Base-by-base conservation (phyloP, 2,888 invertebrate genomes). In the Eustalomyia histrio region DNA sequence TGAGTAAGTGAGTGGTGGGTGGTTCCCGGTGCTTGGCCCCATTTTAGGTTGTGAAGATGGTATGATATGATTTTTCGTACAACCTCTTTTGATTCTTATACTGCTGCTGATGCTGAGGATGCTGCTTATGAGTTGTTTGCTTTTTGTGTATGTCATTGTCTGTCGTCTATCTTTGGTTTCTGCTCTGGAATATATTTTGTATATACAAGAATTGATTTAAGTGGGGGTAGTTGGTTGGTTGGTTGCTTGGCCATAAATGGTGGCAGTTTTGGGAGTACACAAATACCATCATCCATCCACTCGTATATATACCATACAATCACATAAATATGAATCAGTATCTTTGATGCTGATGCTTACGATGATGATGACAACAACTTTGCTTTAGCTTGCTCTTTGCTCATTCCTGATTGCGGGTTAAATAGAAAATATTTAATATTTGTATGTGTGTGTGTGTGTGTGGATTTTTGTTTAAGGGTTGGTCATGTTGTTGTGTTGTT, bases 61-160 rank as follows among this genome's bases (percentile, higher is more conserved):
- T 53, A 68, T 53, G 58, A 63, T 50, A 63, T 80, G 33, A 72
- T 12, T 80, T 76, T 76, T 74, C 71, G 69, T 80, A 67, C 75
- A 80, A 63, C 82, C 74, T 83, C 83, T 81, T 83, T 78, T 80
- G 80, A 79, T 79, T 61, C 64, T 67, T 80, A 63, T 84, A 80
- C 82, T 78, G 81, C 78, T 84, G 83, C 69, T 85, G 85, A 85
- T 81, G 80, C 24, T 24, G 24, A 65, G 80, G 76, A 83, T 82
- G 79, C 35, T 83, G 83, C 79, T 50, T 67, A 68, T 75, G 67
- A 74, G 64, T 76, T 60, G 35, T 58, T 63, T 76, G 64, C 64
- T 71, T 57, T 60, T 21, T 68, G 50, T 76, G 53, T 47, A 29
- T 76, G 73, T 61, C 60, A 67, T 58, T 69, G 61, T 55, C 65